Conservation (phyloP, 2,113 vertebrate genomes). For the Dendropsophus ebraccatus region DNA sequence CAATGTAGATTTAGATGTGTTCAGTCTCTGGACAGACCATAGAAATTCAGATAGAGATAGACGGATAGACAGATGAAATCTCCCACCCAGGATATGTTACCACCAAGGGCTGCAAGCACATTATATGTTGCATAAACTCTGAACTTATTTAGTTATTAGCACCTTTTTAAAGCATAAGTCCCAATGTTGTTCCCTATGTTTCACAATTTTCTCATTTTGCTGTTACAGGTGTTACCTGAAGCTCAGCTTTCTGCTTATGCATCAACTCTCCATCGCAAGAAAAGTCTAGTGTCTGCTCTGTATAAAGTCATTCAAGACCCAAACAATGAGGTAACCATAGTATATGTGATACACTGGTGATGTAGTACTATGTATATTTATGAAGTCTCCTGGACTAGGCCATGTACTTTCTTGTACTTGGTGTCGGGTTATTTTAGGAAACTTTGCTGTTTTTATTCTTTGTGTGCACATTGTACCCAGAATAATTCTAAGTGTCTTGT, state of each 20-base stretch:
- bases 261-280: slow-evolving; percentile 91
- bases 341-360: background rate
- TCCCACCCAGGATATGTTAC: too few species aligned
- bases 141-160: too few species aligned
- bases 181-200: background rate
- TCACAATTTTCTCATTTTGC: background rate
- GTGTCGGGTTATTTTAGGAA: background rate
- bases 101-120: too few species aligned
- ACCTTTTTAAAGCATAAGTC: too few species aligned
- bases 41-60: too few species aligned
- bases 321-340: slow-evolving; percentile 85
- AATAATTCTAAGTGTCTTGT: too few species aligned
- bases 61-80: too few species aligned
- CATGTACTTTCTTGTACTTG: background rate
- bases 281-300: slow-evolving; percentile 88
- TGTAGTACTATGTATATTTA: background rate
- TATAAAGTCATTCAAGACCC: slow-evolving; percentile 95
- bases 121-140: background rate
- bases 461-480: too few species aligned
- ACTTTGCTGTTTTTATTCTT: too few species aligned
- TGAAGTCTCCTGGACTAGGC: background rate
- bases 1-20: too few species aligned
- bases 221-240: slow-evolving; percentile 87
- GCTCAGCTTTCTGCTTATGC: slow-evolving; percentile 90
- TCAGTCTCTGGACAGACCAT: too few species aligned